Conservation (phyloP, 2,888 invertebrate species). For the Brachylomia viminalis region DNA sequence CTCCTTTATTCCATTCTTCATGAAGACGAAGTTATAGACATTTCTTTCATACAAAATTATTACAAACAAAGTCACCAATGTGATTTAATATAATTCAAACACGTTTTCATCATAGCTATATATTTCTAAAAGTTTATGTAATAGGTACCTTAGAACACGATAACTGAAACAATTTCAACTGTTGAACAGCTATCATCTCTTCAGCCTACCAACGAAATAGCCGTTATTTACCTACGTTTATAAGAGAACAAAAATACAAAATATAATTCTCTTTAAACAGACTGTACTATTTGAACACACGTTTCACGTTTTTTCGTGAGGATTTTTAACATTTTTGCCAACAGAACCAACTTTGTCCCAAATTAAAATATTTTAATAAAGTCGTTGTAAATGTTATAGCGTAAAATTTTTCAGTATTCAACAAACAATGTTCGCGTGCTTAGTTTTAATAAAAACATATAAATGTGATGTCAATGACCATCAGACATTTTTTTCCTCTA, state of each 20-base stretch:
- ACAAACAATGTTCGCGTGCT: not conserved
- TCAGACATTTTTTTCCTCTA: not conserved
- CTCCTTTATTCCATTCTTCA: not conserved
- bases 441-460: slow-evolving; percentile 14
- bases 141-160: too few relatives aligned
- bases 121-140: too few relatives aligned
- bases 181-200: too few relatives aligned
- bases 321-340: slow-evolving; percentile 46
- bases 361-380: slow-evolving; percentile 53
- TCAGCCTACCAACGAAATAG: not conserved
- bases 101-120: too few relatives aligned
- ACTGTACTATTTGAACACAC: slow-evolving; percentile 32
- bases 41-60: not conserved
- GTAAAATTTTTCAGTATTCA: not conserved
- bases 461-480: not conserved
- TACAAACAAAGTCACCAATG: not conserved
- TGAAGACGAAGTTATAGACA: not conserved
- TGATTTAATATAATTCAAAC: too few relatives aligned
- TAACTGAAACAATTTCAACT: too few relatives aligned
- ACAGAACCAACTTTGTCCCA: slow-evolving; percentile 35
- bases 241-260: slow-evolving; percentile 21
- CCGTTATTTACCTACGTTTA: not conserved
- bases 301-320: slow-evolving; percentile 17
- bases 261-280: slow-evolving; percentile 27
- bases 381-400: slow-evolving; percentile 29